phyloP scores from a whole-genome alignment of 2,888 invertebrate genomes.

The Ephialtes manifestator region DNA sequence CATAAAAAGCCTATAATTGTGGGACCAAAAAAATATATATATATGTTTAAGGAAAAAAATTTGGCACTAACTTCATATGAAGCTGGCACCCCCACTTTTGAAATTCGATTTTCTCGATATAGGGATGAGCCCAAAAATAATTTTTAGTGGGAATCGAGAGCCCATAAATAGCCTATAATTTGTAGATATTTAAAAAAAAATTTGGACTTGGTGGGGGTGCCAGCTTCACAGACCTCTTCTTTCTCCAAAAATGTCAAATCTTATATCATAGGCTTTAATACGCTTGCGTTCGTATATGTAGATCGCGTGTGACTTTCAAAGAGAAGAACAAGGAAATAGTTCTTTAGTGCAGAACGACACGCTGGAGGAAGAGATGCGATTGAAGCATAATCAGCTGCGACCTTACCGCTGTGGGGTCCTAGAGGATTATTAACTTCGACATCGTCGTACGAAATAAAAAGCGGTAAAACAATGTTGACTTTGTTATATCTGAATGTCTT shows the following conservation, averaged over 20 bases:
- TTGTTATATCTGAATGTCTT: slow-evolving; percentile 31
- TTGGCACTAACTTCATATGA: too few relatives aligned
- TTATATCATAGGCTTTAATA: slow-evolving; percentile 71
- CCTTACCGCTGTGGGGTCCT: slow-evolving; percentile 73
- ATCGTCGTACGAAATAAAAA: slow-evolving; percentile 72
- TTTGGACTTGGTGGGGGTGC: too few relatives aligned
- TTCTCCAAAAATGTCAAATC: slow-evolving; percentile 69
- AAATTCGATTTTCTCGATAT: too few relatives aligned
- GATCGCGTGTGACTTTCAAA: slow-evolving; percentile 70
- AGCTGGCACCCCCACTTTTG: too few relatives aligned
- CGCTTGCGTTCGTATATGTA: slow-evolving; percentile 66
- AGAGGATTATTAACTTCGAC: slow-evolving; percentile 72
- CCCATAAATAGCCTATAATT: too few relatives aligned
- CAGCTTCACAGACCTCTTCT: too few relatives aligned
- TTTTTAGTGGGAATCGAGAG: too few relatives aligned
- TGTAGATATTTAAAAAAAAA: too few relatives aligned
- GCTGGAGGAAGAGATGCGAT: slow-evolving; percentile 69
- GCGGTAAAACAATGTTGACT: slow-evolving; percentile 65
- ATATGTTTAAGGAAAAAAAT: too few relatives aligned
- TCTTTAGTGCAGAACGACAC: slow-evolving; percentile 68
- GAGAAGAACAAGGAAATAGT: slow-evolving; percentile 71
- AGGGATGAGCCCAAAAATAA: too few relatives aligned
- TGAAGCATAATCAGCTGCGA: slow-evolving; percentile 73
- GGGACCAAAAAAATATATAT: too few relatives aligned
- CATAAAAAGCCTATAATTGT: too few relatives aligned